phyloP scores from a whole-genome alignment of 2,113 vertebrate species.

The Rhinoderma darwinii region DNA sequence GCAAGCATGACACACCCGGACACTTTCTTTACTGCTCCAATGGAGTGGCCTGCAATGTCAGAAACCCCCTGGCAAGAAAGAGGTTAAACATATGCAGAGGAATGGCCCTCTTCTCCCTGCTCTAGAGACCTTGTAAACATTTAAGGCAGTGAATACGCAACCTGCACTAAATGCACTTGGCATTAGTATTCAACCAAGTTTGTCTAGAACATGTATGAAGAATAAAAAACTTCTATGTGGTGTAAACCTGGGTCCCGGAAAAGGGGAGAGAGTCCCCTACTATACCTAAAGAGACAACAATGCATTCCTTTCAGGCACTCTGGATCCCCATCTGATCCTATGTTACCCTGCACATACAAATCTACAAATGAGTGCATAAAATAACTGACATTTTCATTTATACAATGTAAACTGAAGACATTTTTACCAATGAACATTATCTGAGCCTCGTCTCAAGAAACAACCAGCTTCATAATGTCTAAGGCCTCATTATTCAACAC shows the following conservation, averaged over 20 bases:
- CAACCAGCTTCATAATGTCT: not conserved
- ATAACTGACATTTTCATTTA: not conserved
- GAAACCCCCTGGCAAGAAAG: constrained; percentile 3
- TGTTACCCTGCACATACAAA: not conserved
- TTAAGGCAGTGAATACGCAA: constrained; percentile 56
- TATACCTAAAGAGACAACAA: not conserved
- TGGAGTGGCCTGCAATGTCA: not conserved
- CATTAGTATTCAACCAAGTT: constrained; percentile 47
- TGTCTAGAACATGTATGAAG: constrained; percentile 31
- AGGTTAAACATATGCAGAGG: not conserved
- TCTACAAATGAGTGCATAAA: not conserved
- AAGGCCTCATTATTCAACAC: not conserved
- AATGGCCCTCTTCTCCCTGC: not conserved
- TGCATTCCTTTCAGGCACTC: not conserved
- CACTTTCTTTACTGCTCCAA: constrained; percentile 5
- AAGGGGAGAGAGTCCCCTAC: not conserved
- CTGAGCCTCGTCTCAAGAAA: not conserved
- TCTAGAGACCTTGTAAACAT: constrained; percentile 55
- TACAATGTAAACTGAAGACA: constrained; percentile 28
- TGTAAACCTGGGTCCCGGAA: constrained; percentile 5
- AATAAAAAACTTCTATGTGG: constrained; percentile 9
- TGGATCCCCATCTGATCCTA: not conserved
- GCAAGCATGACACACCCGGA: constrained; percentile 51
- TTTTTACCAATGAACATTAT: not conserved
- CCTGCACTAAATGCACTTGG: constrained; percentile 54